phyloP scores from a whole-genome alignment of 2,113 vertebrate species.

The Opisthocomus hoazin region DNA sequence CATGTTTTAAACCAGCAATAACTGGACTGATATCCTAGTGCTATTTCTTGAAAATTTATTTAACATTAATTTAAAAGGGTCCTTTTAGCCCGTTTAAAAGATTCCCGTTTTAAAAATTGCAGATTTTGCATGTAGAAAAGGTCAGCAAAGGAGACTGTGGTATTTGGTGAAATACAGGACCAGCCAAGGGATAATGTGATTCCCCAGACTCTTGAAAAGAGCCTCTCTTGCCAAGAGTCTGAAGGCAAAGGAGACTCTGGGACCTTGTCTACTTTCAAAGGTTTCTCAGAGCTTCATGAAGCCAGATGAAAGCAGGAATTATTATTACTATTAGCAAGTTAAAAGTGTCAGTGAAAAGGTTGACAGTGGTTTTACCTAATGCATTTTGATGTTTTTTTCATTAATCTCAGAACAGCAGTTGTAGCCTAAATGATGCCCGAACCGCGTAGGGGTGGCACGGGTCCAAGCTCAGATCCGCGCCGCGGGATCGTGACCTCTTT shows the following conservation, averaged over 20 bases:
- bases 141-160: not conserved
- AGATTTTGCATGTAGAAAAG: not conserved
- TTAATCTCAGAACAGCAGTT: not conserved
- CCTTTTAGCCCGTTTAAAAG: not conserved
- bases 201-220: not conserved
- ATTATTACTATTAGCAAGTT: not conserved
- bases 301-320: constrained; percentile 31
- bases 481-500: not conserved
- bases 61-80: not conserved
- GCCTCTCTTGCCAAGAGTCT: not conserved
- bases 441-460: fast-evolving
- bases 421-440: not conserved
- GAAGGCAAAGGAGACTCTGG: constrained; percentile 3
- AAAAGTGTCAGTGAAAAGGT: not conserved
- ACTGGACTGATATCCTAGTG: not conserved
- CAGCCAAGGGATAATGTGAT: constrained; percentile 22
- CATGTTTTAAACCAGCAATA: not conserved
- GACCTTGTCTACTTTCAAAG: constrained; percentile 8
- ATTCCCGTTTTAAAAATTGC: not conserved
- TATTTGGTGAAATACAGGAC: not conserved
- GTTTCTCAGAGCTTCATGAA: constrained; percentile 21
- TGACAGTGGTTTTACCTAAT: constrained; percentile 31
- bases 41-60: not conserved
- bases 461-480: not conserved
- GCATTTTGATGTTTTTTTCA: not conserved